These are phyloP conservation scores for Aplysina aerophoba DNA, from an alignment of 37 sponge, comb jelly and placozoan genomes.

Conservation along the genomic window DNA sequence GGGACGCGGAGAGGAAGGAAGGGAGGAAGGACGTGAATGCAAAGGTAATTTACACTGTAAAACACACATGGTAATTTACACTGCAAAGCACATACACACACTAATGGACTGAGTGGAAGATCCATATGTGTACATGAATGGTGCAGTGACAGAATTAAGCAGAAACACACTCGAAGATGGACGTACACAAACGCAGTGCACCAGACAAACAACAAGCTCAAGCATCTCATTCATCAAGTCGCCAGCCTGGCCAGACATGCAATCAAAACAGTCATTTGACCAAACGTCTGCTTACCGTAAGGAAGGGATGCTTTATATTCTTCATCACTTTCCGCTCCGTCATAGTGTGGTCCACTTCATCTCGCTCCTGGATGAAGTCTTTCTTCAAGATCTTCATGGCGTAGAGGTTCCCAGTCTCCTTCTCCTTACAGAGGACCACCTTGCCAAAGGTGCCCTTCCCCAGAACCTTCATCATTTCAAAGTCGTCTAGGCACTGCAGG, in stretches of 20 bases:
- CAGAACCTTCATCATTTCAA: slow-evolving; percentile 95
- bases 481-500: slow-evolving; percentile 81
- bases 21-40: too few relatives aligned
- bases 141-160: too few relatives aligned
- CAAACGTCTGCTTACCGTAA: slow-evolving; percentile 94
- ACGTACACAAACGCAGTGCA: not conserved
- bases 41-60: too few relatives aligned
- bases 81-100: too few relatives aligned
- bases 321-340: slow-evolving; percentile 93
- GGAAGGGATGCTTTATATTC: slow-evolving; percentile 89
- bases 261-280: not conserved
- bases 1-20: not conserved
- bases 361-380: slow-evolving; percentile 93
- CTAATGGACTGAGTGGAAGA: too few relatives aligned
- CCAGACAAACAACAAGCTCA: not conserved
- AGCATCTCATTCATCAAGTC: too few relatives aligned
- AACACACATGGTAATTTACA: too few relatives aligned
- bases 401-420: slow-evolving; percentile 77
- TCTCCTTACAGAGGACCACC: slow-evolving; percentile 93
- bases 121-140: too few relatives aligned
- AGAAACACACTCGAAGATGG: too few relatives aligned
- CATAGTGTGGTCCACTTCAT: slow-evolving; percentile 94
- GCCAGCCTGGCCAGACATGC: too few relatives aligned
- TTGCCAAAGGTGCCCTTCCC: slow-evolving; percentile 99
- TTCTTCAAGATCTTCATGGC: slow-evolving; percentile 98